Base-by-base conservation (phyloP, 2,888 invertebrate species). In the Melanargia galathea region DNA sequence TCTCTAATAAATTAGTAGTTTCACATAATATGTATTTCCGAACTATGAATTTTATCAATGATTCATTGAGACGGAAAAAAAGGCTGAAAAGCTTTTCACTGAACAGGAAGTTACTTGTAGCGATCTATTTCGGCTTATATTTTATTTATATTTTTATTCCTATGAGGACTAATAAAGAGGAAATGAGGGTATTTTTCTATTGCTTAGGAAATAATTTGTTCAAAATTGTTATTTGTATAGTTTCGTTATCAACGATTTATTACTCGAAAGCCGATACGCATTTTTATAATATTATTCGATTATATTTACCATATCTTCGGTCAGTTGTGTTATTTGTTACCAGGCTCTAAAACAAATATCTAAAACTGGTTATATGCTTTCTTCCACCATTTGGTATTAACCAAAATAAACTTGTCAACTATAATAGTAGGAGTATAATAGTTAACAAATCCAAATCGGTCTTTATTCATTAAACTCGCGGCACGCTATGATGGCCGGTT, bases 391-490 rank as follows among this genome's bases (percentile, higher is more conserved):
- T 11, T 49, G 13, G 24, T 24, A n/a, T n/a, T n/a, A n/a, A n/a
- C n/a, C n/a, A n/a, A n/a, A n/a, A n/a, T n/a, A 30, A 45, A 18
- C 18, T 45, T 20, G 22, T 24, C 46, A 24, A 46, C 22, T 48
- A n/a, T 2, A 45, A 8, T 10, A 20, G 20, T 8, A 45, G 8
- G 13, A 11, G 0, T n/a, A 38, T n/a, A n/a, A 1, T 18, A 8
- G 6, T n/a, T 38, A n/a, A n/a, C n/a, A n/a, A n/a, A n/a, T n/a
- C n/a, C 7, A 33, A 4, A 30, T 13, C n/a, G 22, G 52, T 54
- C 52, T 22, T 35, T 54, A 13, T 35, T 38, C 52, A 54, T 30
- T 51, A 51, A n/a, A n/a, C n/a, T n/a, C n/a, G n/a, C n/a, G n/a
- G n/a, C n/a, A n/a, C n/a, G n/a, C n/a, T n/a, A n/a, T n/a, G n/a